Conservation (phyloP, 1,140 invertebrate species). For the Venustaconcha ellipsiformis region DNA sequence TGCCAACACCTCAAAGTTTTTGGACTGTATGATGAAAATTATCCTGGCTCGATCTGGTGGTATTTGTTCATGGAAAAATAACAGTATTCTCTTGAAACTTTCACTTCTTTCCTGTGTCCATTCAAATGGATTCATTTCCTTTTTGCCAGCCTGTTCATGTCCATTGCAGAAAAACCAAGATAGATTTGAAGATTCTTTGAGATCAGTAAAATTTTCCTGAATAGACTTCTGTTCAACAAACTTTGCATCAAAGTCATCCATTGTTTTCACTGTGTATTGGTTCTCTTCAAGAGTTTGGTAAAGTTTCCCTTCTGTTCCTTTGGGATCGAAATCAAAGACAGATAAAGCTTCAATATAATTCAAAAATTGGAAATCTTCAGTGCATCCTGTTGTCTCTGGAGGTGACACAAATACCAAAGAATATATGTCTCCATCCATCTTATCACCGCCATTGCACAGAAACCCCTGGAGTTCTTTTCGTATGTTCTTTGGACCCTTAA, state of each 20-base stretch:
- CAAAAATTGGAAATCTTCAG: conserved; percentile 23
- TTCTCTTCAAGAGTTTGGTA: conserved; percentile 22
- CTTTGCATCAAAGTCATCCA: conserved; percentile 27
- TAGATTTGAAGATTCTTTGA: conserved; percentile 6
- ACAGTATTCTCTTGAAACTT: conserved; percentile 37
- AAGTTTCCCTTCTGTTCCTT: conserved; percentile 15
- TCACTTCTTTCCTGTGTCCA: conserved; percentile 40
- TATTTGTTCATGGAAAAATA: conserved; percentile 26
- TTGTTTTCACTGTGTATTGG: conserved; percentile 20
- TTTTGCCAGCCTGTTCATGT: neutral
- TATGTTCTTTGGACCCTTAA: conserved; percentile 11
- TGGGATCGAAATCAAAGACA: conserved; percentile 34
- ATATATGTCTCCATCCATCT: conserved; percentile 8
- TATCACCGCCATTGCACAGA: conserved; percentile 19
- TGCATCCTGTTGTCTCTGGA: conserved; percentile 4
- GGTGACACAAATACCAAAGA: conserved; percentile 19
- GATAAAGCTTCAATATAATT: conserved; percentile 11
- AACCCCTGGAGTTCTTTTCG: conserved; percentile 23
- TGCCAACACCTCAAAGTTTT: conserved; percentile 36
- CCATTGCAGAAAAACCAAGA: conserved; percentile 40
- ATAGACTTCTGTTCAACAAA: neutral
- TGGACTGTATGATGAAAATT: conserved; percentile 39
- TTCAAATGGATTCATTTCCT: conserved; percentile 8
- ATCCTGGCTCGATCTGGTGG: conserved; percentile 35
- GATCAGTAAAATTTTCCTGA: conserved; percentile 6